A percentile compares a stretch with the other conserved stretches of the same genome.
Evolutionary conservation across 1,140 invertebrate species (phyloP).

Genomic region (Atta colombica): DNA sequence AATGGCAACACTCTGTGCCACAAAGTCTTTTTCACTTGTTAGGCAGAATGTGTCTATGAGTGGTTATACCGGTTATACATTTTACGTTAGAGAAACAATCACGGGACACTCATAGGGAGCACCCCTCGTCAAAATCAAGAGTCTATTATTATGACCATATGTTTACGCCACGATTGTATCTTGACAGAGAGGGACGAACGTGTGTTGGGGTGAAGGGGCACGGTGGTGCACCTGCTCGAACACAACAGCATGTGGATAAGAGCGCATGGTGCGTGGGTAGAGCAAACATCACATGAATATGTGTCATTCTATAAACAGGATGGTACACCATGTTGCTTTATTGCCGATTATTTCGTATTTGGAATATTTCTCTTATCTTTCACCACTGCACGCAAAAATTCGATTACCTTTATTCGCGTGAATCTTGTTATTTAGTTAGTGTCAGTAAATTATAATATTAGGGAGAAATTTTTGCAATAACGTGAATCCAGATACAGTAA

Average conservation of each 20-base stretch:
- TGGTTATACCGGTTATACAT: conserved; percentile 10
- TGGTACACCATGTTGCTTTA: conserved; percentile 19
- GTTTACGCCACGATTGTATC: conserved; percentile 85
- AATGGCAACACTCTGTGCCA: background rate
- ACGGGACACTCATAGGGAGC: conserved; percentile 79
- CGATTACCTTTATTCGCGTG: conserved; percentile 4
- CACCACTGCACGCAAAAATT: background rate
- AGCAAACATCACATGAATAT: conserved; percentile 73
- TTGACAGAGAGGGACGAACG: conserved; percentile 74
- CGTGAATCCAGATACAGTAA: no score
- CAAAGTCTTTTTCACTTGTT: conserved; percentile 47
- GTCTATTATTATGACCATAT: conserved; percentile 86
- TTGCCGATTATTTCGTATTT: conserved; percentile 44
- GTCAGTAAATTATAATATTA: conserved; percentile 10
- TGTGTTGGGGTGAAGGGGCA: conserved; percentile 60
- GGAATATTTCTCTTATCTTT: background rate
- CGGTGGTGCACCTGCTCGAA: conserved; percentile 79
- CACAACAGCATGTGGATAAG: conserved; percentile 63
- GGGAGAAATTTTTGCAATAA: no score
- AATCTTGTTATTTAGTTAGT: background rate
- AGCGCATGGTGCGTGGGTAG: conserved; percentile 64
- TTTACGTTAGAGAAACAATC: conserved; percentile 78
- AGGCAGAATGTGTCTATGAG: conserved; percentile 35
- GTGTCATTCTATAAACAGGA: conserved; percentile 76
- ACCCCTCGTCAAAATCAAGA: conserved; percentile 85